Evolutionary conservation across 2,797 vertebrate genomes (phyloP).

Genomic region (Mycteria americana): DNA sequence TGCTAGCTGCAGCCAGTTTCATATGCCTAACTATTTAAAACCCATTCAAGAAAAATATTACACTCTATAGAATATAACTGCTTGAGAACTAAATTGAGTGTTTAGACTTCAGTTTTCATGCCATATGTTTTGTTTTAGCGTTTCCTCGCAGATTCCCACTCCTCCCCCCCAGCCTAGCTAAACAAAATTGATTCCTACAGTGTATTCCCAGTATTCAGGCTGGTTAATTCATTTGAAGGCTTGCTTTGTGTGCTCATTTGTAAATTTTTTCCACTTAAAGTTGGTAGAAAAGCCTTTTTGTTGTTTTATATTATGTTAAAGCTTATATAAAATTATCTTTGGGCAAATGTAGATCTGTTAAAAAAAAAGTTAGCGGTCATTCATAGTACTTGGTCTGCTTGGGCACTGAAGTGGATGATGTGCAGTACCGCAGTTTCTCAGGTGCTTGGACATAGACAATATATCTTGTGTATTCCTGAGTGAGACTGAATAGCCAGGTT

Average conservation of each 20-base stretch:
- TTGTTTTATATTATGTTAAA: background rate
- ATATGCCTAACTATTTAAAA: background rate
- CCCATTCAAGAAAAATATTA: slow-evolving; percentile 29
- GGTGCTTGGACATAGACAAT: background rate
- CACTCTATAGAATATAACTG: background rate
- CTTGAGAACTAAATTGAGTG: background rate
- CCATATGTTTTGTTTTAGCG: slow-evolving; percentile 56
- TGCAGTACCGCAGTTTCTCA: background rate
- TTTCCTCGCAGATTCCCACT: slow-evolving; percentile 32
- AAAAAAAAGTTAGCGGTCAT: background rate
- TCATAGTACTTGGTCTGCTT: background rate
- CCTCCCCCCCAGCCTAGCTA: background rate
- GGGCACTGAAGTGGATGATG: background rate
- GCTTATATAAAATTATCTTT: background rate
- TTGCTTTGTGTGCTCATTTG: background rate
- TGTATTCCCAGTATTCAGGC: background rate
- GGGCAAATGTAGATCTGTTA: background rate
- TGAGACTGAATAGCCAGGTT: background rate
- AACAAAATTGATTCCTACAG: slow-evolving; percentile 17
- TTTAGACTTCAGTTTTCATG: background rate
- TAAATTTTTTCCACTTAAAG: background rate
- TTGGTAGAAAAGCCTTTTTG: background rate
- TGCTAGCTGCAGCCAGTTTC: background rate
- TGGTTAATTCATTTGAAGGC: background rate
- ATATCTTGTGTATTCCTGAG: background rate